A percentile compares a stretch with the other conserved stretches of the same genome.
These are phyloP conservation scores for Protobothrops mucrosquamatus DNA, from an alignment of 2,113 vertebrate genomes.

Conservation along the genomic window DNA sequence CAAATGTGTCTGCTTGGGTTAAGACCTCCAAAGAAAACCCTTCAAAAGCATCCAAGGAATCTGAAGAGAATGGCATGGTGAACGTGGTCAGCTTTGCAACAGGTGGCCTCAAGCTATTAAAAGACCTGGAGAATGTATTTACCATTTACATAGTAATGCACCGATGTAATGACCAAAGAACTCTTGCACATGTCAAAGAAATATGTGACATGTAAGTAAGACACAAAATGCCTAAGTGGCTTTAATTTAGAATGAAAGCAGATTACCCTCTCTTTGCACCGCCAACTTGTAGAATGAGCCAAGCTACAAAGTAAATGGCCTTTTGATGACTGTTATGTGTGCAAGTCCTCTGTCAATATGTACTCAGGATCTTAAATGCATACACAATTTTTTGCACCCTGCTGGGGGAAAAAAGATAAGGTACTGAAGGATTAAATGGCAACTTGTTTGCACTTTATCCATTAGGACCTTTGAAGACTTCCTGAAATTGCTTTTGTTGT, in stretches of 20 bases:
- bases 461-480: not conserved
- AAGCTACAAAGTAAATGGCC: not conserved
- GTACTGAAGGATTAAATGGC: not conserved
- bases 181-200: conserved; percentile 10
- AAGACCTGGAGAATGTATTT: conserved; percentile 32
- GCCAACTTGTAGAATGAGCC: not conserved
- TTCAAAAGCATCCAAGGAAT: conserved; percentile 37
- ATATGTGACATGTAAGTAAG: conserved; percentile 2
- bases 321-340: not conserved
- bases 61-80: not conserved
- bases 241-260: not conserved
- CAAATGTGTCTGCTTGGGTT: conserved; percentile 55
- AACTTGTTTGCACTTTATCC: not conserved
- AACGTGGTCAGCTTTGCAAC: conserved; percentile 30
- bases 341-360: not conserved
- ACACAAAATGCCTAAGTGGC: not conserved
- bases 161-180: conserved; percentile 47
- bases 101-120: conserved; percentile 48
- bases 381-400: not conserved
- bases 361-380: not conserved
- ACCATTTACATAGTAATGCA: conserved; percentile 26
- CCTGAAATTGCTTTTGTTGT: not conserved
- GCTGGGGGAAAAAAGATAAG: not conserved
- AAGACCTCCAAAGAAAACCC: not conserved
- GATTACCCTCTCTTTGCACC: not conserved